Conservation (phyloP, 1,140 invertebrate genomes). For the Drosophila melanica region DNA sequence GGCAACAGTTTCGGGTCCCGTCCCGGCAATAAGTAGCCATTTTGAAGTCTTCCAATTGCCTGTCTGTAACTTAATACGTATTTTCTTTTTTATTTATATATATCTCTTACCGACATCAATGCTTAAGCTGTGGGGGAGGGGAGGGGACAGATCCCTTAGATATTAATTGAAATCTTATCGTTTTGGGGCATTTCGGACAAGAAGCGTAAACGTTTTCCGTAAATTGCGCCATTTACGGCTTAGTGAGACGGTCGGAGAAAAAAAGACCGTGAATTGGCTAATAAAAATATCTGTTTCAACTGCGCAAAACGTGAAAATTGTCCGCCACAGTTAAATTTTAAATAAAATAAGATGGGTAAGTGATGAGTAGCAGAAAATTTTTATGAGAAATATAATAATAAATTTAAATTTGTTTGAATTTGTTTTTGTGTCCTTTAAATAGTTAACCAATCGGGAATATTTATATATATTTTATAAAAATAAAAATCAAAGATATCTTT, state of each 20-base stretch:
- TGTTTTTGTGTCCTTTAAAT: too few relatives aligned
- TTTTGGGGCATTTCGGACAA: conserved; percentile 32
- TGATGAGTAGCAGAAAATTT: not conserved
- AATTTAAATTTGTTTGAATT: too few relatives aligned
- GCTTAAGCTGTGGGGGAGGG: conserved; percentile 18
- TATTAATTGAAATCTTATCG: conserved; percentile 65
- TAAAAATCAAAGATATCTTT: too few relatives aligned
- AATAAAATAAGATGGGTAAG: not conserved
- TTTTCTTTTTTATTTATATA: conserved; percentile 1
- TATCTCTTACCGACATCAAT: conserved; percentile 27
- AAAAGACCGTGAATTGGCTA: conserved; percentile 3
- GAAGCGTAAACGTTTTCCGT: conserved; percentile 30
- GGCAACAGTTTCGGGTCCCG: conserved; percentile 21
- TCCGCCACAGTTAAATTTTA: not conserved
- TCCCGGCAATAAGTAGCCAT: conserved; percentile 25
- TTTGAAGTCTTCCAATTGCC: conserved; percentile 18
- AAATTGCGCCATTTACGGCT: conserved; percentile 37
- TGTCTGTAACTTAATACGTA: conserved; percentile 39
- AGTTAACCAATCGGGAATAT: too few relatives aligned
- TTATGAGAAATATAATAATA: not conserved
- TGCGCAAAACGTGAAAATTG: not conserved
- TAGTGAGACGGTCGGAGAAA: conserved; percentile 21
- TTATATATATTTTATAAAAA: too few relatives aligned
- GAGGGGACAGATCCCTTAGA: conserved; percentile 4
- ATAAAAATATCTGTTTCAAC: conserved; percentile 41